Conservation (phyloP, 2,113 vertebrate species). For the Hirundichthys speculiger region DNA sequence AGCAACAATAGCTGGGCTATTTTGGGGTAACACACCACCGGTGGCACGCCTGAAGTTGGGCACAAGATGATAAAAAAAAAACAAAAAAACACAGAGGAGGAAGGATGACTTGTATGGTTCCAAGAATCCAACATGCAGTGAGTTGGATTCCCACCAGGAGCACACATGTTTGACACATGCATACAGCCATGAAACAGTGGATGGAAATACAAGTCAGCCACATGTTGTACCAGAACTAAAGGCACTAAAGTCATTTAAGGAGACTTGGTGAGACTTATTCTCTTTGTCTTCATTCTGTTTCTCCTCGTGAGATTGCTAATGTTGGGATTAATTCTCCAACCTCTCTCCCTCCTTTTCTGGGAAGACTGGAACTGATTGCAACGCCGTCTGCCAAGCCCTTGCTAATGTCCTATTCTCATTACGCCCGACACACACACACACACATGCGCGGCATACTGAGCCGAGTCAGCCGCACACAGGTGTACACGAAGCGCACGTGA, state of each 20-base stretch:
- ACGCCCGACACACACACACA: constrained; percentile 67
- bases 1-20: constrained; percentile 79
- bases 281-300: constrained; percentile 36
- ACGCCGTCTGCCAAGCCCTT: constrained; percentile 89
- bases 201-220: constrained; percentile 40
- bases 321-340: constrained; percentile 48
- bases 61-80: constrained; percentile 32
- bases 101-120: constrained; percentile 11
- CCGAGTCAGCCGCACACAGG: constrained; percentile 84
- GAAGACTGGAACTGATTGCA: constrained; percentile 82
- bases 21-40: constrained; percentile 74
- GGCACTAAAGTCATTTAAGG: constrained; percentile 25
- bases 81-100: constrained; percentile 8
- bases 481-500: constrained; percentile 89
- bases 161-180: constrained; percentile 42
- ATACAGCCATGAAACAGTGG: constrained; percentile 5
- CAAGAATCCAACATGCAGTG: background rate
- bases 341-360: constrained; percentile 51
- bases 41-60: constrained; percentile 63
- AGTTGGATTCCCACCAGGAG: constrained; percentile 20
- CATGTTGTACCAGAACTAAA: constrained; percentile 26
- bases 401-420: constrained; percentile 92
- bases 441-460: constrained; percentile 37
- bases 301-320: constrained; percentile 50
- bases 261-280: constrained; percentile 20